phyloP scores from a whole-genome alignment of 2,113 vertebrate genomes.

The Gymnobelideus leadbeateri region DNA sequence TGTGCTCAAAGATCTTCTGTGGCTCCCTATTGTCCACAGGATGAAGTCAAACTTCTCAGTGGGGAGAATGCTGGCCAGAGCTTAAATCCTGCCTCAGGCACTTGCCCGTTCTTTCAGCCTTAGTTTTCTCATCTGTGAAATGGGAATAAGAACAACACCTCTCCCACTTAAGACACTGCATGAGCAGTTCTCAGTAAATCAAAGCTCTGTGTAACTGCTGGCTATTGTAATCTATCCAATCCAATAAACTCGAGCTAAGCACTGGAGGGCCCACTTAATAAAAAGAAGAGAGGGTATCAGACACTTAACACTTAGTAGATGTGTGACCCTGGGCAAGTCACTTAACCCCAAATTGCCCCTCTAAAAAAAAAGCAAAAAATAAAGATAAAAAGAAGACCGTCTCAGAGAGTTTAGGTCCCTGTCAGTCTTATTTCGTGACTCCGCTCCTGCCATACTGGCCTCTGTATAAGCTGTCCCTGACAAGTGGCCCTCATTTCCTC shows the following conservation, averaged over 20 bases:
- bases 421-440: not conserved
- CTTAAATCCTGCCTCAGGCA: not conserved
- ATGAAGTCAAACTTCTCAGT: not conserved
- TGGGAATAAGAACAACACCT: not conserved
- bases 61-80: not conserved
- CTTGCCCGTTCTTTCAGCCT: not conserved
- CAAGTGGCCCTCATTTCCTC: not conserved
- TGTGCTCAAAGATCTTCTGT: not conserved
- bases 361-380: no score
- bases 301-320: no score
- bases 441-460: no score
- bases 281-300: no score
- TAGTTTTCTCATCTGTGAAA: not conserved
- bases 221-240: not conserved
- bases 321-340: no score
- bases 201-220: not conserved
- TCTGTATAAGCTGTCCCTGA: not conserved
- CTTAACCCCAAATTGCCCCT: no score
- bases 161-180: not conserved
- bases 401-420: no score
- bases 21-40: not conserved
- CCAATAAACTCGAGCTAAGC: not conserved
- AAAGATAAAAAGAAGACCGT: no score
- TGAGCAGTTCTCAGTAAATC: not conserved
- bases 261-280: no score